These are phyloP conservation scores for Proterorhinus semilunaris DNA, from an alignment of 2,113 vertebrate species.

Conservation along the genomic window DNA sequence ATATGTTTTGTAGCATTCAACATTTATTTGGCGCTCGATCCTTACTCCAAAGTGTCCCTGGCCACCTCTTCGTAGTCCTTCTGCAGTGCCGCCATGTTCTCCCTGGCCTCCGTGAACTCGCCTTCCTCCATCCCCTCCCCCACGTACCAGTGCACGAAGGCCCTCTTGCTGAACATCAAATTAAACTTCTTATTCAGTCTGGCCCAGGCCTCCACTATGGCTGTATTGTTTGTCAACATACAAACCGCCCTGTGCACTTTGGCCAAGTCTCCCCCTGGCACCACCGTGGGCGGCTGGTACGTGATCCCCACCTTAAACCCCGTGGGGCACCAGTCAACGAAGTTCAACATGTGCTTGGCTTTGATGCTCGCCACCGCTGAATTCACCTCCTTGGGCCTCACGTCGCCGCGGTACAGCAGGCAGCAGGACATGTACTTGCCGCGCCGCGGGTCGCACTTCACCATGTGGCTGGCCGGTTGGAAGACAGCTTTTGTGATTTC, in stretches of 20 bases:
- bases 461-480: neutral
- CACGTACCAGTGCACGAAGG: too few relatives aligned
- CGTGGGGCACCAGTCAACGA: neutral
- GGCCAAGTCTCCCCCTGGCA: neutral
- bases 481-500: neutral
- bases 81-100: too few relatives aligned
- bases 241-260: neutral
- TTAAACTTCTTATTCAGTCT: neutral
- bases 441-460: neutral
- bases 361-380: neutral
- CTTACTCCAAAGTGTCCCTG: neutral
- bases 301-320: neutral
- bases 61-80: neutral
- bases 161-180: too few relatives aligned
- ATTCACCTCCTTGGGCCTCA: neutral
- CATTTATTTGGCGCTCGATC: neutral
- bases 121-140: too few relatives aligned
- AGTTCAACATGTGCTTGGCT: neutral
- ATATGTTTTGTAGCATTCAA: too few relatives aligned
- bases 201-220: neutral
- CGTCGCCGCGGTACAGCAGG: neutral
- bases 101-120: too few relatives aligned
- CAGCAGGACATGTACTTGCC: conserved; percentile 4
- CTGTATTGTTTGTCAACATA: neutral
- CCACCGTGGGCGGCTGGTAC: neutral